Percentiles rank a stretch among this genome's conserved stretches.
Evolutionary conservation across 1,140 invertebrate genomes (phyloP).

Genomic region (Apolygus lucorum): DNA sequence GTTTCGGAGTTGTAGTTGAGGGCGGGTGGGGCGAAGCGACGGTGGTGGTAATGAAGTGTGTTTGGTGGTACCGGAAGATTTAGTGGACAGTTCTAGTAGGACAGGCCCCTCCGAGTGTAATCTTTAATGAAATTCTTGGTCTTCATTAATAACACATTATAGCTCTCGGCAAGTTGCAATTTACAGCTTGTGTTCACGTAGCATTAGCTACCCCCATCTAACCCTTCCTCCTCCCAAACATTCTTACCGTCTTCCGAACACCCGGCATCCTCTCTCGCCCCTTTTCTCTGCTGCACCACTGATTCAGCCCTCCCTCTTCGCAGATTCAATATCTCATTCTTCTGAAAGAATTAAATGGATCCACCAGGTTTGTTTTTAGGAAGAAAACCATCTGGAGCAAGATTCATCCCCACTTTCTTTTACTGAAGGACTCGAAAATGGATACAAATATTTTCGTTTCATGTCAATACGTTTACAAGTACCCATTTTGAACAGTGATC

Average conservation of each 20-base stretch:
- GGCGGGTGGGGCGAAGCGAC: slow-evolving; percentile 3
- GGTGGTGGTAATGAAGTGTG: slow-evolving; percentile 13
- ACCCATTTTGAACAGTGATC: too few species aligned
- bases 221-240: neutral
- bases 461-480: too few species aligned
- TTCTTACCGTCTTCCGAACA: neutral
- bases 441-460: too few species aligned
- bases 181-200: slow-evolving; percentile 27
- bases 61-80: slow-evolving; percentile 42
- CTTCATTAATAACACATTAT: slow-evolving; percentile 58
- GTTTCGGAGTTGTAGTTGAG: neutral
- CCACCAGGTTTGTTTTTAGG: too few species aligned
- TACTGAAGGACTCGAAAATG: too few species aligned
- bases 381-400: too few species aligned
- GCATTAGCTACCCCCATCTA: slow-evolving; percentile 14
- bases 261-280: too few species aligned
- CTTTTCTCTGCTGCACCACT: too few species aligned
- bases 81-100: slow-evolving; percentile 56
- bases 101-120: slow-evolving; percentile 39
- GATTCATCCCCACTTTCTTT: too few species aligned
- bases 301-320: too few species aligned
- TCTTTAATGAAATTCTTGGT: slow-evolving; percentile 60
- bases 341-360: too few species aligned
- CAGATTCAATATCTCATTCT: too few species aligned
- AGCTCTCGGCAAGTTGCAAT: slow-evolving; percentile 36